phyloP scores from a whole-genome alignment of 2,797 vertebrate species.

The Craterocephalus amniculus region DNA sequence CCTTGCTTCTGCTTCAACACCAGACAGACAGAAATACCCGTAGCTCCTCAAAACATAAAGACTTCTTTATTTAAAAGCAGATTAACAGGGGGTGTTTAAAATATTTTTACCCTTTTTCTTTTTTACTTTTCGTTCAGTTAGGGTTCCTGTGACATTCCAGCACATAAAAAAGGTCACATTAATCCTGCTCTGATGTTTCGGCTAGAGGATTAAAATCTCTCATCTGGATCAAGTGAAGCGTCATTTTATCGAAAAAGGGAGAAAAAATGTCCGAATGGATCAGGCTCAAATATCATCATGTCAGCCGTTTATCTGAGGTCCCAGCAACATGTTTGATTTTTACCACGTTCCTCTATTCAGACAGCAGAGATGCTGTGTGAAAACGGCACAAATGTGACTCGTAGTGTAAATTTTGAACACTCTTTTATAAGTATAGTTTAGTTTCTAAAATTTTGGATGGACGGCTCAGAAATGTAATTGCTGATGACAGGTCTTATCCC shows the following conservation, averaged over 20 bases:
- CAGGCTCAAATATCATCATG: constrained; percentile 58
- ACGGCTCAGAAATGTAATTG: constrained; percentile 10
- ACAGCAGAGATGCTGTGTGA: constrained; percentile 22
- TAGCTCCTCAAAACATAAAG: too few species aligned
- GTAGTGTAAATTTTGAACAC: constrained; percentile 1
- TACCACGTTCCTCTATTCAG: constrained; percentile 31
- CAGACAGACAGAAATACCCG: neutral
- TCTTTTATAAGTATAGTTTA: constrained; percentile 6
- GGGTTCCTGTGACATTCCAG: constrained; percentile 7
- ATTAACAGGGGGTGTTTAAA: neutral
- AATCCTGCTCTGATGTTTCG: constrained; percentile 44
- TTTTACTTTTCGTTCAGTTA: neutral
- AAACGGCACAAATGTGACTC: neutral
- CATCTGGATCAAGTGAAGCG: constrained; percentile 57
- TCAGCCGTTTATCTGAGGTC: constrained; percentile 66
- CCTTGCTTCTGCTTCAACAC: too few species aligned
- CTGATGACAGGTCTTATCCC: constrained; percentile 32
- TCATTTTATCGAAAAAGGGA: constrained; percentile 68
- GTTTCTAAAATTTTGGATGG: neutral
- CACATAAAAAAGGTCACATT: constrained; percentile 26
- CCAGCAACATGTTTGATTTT: constrained; percentile 62
- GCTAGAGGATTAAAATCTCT: constrained; percentile 64
- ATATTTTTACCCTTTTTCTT: neutral
- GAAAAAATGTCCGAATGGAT: constrained; percentile 44
- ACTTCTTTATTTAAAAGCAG: neutral